Percentiles rank a stretch among this genome's conserved stretches.
phyloP scores from a whole-genome alignment of 2,888 invertebrate species.

The Cantharis nigra region DNA sequence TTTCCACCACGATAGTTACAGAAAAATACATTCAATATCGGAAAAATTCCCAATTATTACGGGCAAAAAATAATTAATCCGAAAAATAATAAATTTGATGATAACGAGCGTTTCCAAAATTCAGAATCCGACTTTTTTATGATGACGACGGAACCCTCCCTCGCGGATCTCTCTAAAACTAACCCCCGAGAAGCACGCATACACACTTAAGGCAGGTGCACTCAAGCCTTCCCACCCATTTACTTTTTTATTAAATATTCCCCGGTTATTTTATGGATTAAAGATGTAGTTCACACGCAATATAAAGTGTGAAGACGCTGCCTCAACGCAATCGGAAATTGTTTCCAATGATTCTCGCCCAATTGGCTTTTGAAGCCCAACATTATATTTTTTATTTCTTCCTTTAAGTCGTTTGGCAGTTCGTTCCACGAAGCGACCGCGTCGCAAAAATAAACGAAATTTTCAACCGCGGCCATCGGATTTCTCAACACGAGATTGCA shows the following conservation, averaged over 20 bases:
- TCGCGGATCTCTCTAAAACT: conserved; percentile 38
- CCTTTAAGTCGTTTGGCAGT: conserved; percentile 90
- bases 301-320: conserved; percentile 87
- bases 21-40: background rate
- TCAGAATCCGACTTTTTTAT: conserved; percentile 32
- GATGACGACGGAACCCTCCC: conserved; percentile 44
- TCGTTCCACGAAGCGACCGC: conserved; percentile 93
- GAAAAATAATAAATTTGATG: background rate
- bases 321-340: conserved; percentile 92
- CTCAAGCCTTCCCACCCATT: conserved; percentile 51
- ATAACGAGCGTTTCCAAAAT: conserved; percentile 11
- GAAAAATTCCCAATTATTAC: background rate
- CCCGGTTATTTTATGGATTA: background rate
- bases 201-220: conserved; percentile 49
- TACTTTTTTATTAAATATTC: conserved; percentile 1
- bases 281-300: conserved; percentile 45
- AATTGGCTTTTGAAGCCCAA: conserved; percentile 95
- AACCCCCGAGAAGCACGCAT: conserved; percentile 31
- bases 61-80: background rate
- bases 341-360: conserved; percentile 97
- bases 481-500: conserved; percentile 97
- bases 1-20: background rate
- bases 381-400: conserved; percentile 90
- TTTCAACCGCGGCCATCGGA: conserved; percentile 92
- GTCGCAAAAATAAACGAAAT: conserved; percentile 99